A percentile compares a stretch with the other conserved stretches of the same genome.
Conservation (phyloP, 2,797 vertebrate species). For the Sparidentex hasta region DNA sequence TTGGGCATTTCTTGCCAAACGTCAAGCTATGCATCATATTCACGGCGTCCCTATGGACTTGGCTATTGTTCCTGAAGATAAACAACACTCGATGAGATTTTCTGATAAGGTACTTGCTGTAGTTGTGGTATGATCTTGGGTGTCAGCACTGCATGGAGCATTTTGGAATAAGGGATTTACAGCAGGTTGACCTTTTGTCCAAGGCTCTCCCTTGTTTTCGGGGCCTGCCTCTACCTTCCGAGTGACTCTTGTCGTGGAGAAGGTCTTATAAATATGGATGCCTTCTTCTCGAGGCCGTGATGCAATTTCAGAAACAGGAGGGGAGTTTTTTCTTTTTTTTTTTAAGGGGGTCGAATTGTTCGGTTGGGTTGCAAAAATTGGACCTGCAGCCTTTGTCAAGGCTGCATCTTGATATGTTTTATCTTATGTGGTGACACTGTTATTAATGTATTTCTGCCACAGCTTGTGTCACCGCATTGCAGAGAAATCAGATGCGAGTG, state of each 20-base stretch:
- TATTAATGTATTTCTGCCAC: conserved; percentile 52
- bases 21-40: conserved; percentile 73
- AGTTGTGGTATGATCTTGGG: conserved; percentile 28
- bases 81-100: conserved; percentile 55
- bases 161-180: conserved; percentile 63
- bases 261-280: conserved; percentile 81
- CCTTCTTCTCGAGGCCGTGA: conserved; percentile 58
- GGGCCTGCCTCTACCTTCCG: conserved; percentile 44
- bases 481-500: conserved; percentile 39
- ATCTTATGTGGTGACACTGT: conserved; percentile 46
- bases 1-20: conserved; percentile 72
- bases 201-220: conserved; percentile 49
- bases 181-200: conserved; percentile 69
- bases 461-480: conserved; percentile 40
- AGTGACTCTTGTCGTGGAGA: conserved; percentile 61
- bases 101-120: conserved; percentile 42
- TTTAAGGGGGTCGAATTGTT: conserved; percentile 22
- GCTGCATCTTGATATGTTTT: conserved; percentile 44
- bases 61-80: conserved; percentile 60
- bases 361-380: conserved; percentile 40
- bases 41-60: conserved; percentile 52
- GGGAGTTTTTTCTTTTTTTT: conserved; percentile 20
- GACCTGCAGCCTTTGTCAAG: conserved; percentile 51
- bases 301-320: conserved; percentile 66
- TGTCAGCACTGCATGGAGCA: conserved; percentile 29